A percentile compares a stretch with the other conserved stretches of the same genome.
phyloP scores from a whole-genome alignment of 2,113 vertebrate species.

The Macquaria australasica region DNA sequence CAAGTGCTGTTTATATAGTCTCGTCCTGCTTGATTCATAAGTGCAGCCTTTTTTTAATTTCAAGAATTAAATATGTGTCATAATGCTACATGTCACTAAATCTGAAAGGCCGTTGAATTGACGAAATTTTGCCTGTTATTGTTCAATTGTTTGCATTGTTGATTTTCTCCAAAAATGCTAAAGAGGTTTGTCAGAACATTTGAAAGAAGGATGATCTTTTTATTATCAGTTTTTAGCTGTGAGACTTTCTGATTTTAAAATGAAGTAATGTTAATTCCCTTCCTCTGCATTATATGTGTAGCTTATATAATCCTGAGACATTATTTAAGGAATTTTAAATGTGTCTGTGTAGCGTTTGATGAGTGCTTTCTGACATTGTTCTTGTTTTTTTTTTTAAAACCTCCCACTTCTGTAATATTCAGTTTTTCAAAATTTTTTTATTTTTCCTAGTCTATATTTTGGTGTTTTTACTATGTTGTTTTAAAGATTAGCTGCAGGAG shows the following conservation, averaged over 20 bases:
- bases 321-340: not conserved
- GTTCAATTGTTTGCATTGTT: not conserved
- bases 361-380: not conserved
- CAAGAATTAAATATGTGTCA: not conserved
- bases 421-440: no score
- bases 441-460: not conserved
- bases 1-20: not conserved
- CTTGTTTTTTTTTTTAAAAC: not conserved
- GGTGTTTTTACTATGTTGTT: not conserved
- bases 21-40: not conserved
- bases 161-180: not conserved
- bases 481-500: not conserved
- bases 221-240: not conserved
- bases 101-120: not conserved
- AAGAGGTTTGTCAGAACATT: not conserved
- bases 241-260: not conserved
- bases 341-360: not conserved
- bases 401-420: not conserved
- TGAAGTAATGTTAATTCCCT: not conserved
- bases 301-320: not conserved
- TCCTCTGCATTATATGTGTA: not conserved
- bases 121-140: not conserved
- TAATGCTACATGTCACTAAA: not conserved
- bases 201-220: not conserved
- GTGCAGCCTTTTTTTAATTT: not conserved